Evolutionary conservation across 2,113 vertebrate genomes (phyloP).

Genomic region (Prochilodus magdalenae): DNA sequence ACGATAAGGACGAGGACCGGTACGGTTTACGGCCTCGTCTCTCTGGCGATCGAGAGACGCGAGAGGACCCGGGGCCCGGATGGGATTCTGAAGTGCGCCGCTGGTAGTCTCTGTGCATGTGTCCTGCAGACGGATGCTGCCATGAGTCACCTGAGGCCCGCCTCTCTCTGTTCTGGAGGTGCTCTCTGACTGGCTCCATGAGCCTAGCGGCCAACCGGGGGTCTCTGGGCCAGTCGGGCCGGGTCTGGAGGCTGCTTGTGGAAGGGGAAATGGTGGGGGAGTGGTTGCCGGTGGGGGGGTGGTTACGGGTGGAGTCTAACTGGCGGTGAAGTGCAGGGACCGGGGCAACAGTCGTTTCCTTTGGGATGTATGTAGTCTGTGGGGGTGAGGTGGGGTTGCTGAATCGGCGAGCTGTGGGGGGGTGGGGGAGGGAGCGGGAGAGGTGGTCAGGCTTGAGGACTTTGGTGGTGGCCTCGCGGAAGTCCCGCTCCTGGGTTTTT

Average conservation of each 20-base stretch:
- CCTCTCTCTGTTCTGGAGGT: not conserved
- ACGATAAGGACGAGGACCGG: not conserved
- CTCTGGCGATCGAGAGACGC: not conserved
- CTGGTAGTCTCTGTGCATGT: not conserved
- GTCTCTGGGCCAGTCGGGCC: slow-evolving; percentile 68
- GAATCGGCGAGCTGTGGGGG: not conserved
- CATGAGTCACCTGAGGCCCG: not conserved
- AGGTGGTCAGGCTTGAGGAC: slow-evolving; percentile 76
- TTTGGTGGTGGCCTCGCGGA: slow-evolving; percentile 68
- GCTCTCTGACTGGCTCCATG: slow-evolving; percentile 29
- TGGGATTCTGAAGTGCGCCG: not conserved
- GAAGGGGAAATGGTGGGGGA: not conserved
- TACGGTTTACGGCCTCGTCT: not conserved
- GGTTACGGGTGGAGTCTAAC: no score
- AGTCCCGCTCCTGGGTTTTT: slow-evolving; percentile 71
- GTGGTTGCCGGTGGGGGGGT: not conserved
- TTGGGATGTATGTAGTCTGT: not conserved
- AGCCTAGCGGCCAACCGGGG: not conserved
- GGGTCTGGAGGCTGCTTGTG: not conserved
- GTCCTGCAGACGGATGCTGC: not conserved
- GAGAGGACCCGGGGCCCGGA: not conserved
- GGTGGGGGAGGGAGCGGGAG: slow-evolving; percentile 41
- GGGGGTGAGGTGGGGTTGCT: not conserved
- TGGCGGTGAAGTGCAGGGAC: not conserved
- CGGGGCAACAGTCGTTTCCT: not conserved